Evolutionary conservation across 2,888 invertebrate species (phyloP), one percentile per base, ranked within the genome.

Genomic region (Amaurobius ferox): DNA sequence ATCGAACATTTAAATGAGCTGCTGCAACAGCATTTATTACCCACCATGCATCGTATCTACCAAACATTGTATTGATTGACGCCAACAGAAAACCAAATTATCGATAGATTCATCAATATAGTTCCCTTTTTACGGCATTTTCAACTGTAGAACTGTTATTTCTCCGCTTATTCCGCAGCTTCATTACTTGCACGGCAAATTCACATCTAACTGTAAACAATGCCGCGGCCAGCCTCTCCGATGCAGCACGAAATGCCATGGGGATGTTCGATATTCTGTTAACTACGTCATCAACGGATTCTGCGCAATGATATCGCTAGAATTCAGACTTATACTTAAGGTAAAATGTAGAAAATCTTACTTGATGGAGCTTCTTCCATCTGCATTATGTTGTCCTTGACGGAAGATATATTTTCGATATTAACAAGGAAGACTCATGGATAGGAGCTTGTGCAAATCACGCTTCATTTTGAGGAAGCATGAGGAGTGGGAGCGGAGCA

Each of bases 321-420:
- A 2, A 23, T 11, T 28, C 30, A 23, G 23, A n/a, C n/a, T 61
- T 26, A 32, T 26, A 26, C 32, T 35, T 19, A 19, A 55, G 61
- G 32, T 61, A 80, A 79, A 78, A 32, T 64, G n/a, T 19, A 39
- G 61, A 71, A 28, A 23, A 44, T 29, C 80, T 80, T 80, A 80
- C 80, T 73, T 74, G 66, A 55, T 61, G 48, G 13, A 9, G 23
- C 67, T 30, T 67, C 30, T 16, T 74, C 80, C 80, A 80, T 80
- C 48, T 67, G 80, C 16, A 39, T 16, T 2, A 67, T 32, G 16
- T 48, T 55, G 55, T n/a, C 28, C 28, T 26, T 73, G 66, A 16
- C 67, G 66, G 32, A 80, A 64, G 81, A 70, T 64, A 68, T 55
- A 28, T 1, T 77, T 71, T 35, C 71, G 72, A 28, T 77, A 72